These are phyloP conservation scores for Paraescarpia echinospica DNA, from an alignment of 1,140 invertebrate genomes.

Conservation along the genomic window DNA sequence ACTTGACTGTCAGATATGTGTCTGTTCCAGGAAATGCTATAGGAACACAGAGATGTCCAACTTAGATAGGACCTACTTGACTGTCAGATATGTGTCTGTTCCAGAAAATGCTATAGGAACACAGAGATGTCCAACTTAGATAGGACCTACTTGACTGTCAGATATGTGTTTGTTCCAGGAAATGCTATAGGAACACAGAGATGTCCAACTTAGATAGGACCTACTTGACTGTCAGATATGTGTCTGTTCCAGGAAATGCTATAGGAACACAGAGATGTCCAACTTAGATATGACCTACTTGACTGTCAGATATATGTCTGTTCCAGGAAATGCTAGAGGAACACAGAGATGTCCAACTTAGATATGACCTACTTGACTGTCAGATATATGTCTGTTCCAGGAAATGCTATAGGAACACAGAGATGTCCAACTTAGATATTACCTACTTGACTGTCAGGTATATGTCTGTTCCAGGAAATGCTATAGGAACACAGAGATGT, in stretches of 20 bases:
- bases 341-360: slow-evolving; percentile 42
- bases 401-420: slow-evolving; percentile 36
- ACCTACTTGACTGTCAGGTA: slow-evolving; percentile 81
- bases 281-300: too few relatives aligned
- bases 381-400: slow-evolving; percentile 79
- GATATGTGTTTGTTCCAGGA: slow-evolving; percentile 73
- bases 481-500: slow-evolving; percentile 42
- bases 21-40: slow-evolving; percentile 29
- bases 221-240: slow-evolving; percentile 81
- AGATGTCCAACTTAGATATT: slow-evolving; percentile 56
- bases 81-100: slow-evolving; percentile 89
- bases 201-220: slow-evolving; percentile 60
- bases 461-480: slow-evolving; percentile 68
- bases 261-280: too few relatives aligned
- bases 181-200: slow-evolving; percentile 37
- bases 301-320: not conserved
- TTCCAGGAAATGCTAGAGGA: slow-evolving; percentile 33
- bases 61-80: slow-evolving; percentile 66
- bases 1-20: not conserved
- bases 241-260: slow-evolving; percentile 73
- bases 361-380: slow-evolving; percentile 69
- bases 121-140: slow-evolving; percentile 41
- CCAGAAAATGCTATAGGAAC: slow-evolving; percentile 34
- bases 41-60: slow-evolving; percentile 42
- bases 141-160: slow-evolving; percentile 78